phyloP scores from a whole-genome alignment of 2,888 invertebrate species.

The Mesochorus sp. region DNA sequence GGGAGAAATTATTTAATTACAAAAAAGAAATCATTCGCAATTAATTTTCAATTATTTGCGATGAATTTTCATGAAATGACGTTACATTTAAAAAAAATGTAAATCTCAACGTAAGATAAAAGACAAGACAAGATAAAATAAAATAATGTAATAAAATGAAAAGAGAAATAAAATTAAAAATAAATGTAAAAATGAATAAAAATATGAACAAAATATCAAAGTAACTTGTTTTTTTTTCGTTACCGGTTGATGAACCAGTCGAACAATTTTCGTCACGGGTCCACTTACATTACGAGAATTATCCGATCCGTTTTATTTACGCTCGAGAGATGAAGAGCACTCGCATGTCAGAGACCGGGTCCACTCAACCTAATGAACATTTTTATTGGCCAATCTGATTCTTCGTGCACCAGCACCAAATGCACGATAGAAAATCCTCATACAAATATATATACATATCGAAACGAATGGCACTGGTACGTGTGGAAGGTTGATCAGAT shows the following conservation, averaged over 20 bases:
- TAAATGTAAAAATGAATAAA: too few relatives aligned
- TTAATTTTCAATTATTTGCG: too few relatives aligned
- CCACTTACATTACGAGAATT: conserved; percentile 62
- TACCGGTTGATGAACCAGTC: background rate
- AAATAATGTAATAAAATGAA: too few relatives aligned
- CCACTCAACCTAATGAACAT: conserved; percentile 68
- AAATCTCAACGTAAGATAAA: too few relatives aligned
- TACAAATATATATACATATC: background rate
- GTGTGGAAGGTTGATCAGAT: conserved; percentile 18
- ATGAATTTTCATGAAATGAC: too few relatives aligned
- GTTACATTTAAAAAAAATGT: too few relatives aligned
- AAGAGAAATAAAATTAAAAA: too few relatives aligned
- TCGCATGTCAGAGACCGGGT: conserved; percentile 24
- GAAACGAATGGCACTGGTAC: conserved; percentile 10
- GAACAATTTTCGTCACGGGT: conserved; percentile 19
- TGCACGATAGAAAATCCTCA: conserved; percentile 9
- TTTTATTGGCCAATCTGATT: conserved; percentile 40
- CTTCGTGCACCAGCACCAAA: conserved; percentile 21
- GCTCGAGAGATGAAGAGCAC: conserved; percentile 40
- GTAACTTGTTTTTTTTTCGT: background rate
- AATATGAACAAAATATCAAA: too few relatives aligned
- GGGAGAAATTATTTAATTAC: background rate
- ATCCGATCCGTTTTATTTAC: conserved; percentile 63
- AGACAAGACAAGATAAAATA: too few relatives aligned
- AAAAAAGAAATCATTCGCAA: background rate